Evolutionary conservation across 2,113 vertebrate species (phyloP).

Genomic region (Monopterus albus): DNA sequence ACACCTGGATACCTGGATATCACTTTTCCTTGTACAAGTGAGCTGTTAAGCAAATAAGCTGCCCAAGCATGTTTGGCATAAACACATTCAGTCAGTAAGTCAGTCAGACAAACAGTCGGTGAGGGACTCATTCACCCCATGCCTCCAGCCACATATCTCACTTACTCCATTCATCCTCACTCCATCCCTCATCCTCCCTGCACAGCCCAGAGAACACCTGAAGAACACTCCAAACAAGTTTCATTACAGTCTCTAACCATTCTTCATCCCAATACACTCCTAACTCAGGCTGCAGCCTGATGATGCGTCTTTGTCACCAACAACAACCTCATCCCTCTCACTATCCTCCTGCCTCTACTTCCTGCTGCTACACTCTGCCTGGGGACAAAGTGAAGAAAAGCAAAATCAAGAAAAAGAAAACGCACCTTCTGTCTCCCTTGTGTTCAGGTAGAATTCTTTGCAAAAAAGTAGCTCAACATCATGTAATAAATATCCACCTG

Average conservation of each 20-base stretch:
- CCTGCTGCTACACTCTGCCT: background rate
- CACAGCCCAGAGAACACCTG: constrained; percentile 34
- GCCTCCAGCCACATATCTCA: background rate
- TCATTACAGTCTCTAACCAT: constrained; percentile 12
- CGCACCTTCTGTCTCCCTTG: background rate
- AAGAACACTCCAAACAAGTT: constrained; percentile 25
- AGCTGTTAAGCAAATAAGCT: constrained; percentile 9
- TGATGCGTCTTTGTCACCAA: constrained; percentile 36
- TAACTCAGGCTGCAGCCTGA: constrained; percentile 37
- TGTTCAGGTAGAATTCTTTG: background rate
- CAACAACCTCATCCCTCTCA: constrained; percentile 36
- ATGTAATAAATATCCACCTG: background rate
- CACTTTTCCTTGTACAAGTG: background rate
- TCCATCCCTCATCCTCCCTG: background rate
- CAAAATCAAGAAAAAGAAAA: background rate
- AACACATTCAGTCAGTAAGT: background rate
- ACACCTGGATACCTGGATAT: background rate
- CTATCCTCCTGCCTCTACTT: constrained; percentile 10
- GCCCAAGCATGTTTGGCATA: background rate
- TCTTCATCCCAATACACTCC: constrained; percentile 32
- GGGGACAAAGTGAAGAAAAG: background rate
- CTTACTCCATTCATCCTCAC: background rate
- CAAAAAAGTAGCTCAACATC: background rate
- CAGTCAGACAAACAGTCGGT: background rate
- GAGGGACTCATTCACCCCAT: background rate